phyloP scores from a whole-genome alignment of 2,113 vertebrate genomes.

The Chionis minor region DNA sequence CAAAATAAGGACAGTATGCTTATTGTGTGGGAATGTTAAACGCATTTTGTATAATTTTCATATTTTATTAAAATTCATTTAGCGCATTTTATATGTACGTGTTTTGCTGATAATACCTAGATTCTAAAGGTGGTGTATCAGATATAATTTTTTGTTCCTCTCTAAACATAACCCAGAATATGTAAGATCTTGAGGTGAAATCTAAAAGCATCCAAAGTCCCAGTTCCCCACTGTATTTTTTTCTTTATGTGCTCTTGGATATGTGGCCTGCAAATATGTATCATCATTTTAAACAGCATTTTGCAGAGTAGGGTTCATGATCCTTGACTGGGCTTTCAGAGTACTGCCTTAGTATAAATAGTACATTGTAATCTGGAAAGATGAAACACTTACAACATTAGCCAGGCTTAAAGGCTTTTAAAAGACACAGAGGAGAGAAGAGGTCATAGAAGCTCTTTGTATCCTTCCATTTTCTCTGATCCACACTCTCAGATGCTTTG shows the following conservation, averaged over 20 bases:
- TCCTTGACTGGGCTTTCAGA: background rate
- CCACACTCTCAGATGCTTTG: background rate
- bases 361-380: slow-evolving; percentile 2
- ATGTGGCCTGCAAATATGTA: background rate
- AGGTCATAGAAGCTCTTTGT: background rate
- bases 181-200: background rate
- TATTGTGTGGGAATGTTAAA: background rate
- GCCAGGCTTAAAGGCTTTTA: slow-evolving; percentile 35
- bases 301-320: background rate
- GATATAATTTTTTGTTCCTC: background rate
- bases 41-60: background rate
- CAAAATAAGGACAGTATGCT: background rate
- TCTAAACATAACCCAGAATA: background rate
- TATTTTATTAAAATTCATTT: background rate
- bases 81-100: background rate
- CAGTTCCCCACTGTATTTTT: background rate
- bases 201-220: background rate
- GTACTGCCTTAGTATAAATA: background rate
- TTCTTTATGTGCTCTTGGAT: background rate
- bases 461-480: background rate
- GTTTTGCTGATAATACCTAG: background rate
- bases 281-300: background rate
- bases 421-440: background rate
- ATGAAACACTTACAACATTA: background rate
- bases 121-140: background rate